Conservation (phyloP, 30 jellyfish, hydroid and myxozoan genomes). For the Turritopsis dohrnii region DNA sequence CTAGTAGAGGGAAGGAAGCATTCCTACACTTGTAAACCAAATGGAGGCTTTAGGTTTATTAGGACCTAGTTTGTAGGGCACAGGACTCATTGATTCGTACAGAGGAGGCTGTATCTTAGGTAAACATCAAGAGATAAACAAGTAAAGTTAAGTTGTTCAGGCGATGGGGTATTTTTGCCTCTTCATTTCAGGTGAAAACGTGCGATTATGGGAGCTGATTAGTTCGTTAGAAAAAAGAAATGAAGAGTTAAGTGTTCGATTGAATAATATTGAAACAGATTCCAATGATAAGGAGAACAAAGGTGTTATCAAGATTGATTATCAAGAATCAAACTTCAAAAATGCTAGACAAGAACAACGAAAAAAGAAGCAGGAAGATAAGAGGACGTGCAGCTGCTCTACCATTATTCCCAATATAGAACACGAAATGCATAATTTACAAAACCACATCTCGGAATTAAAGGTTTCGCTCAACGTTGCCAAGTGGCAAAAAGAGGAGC, state of each 20-base stretch:
- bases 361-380: neutral
- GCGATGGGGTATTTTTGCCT: no score
- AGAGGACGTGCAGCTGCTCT: neutral
- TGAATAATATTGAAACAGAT: constrained; percentile 46
- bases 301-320: neutral
- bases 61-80: no score
- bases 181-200: constrained; percentile 37
- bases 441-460: constrained; percentile 42
- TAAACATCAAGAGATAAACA: neutral
- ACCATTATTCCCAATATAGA: neutral
- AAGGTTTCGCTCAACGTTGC: constrained; percentile 46
- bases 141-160: neutral
- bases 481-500: constrained; percentile 61
- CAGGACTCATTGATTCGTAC: no score
- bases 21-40: no score
- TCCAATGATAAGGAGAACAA: neutral
- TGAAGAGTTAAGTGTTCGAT: constrained; percentile 43
- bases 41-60: no score
- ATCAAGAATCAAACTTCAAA: neutral
- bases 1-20: no score
- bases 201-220: constrained; percentile 68
- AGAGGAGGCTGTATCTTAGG: no score
- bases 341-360: neutral
- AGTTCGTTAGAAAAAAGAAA: constrained; percentile 76
- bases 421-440: constrained; percentile 16